Evolutionary conservation across 2,113 vertebrate species (phyloP), one percentile per base, ranked within the genome.

Genomic region (Limanda limanda): DNA sequence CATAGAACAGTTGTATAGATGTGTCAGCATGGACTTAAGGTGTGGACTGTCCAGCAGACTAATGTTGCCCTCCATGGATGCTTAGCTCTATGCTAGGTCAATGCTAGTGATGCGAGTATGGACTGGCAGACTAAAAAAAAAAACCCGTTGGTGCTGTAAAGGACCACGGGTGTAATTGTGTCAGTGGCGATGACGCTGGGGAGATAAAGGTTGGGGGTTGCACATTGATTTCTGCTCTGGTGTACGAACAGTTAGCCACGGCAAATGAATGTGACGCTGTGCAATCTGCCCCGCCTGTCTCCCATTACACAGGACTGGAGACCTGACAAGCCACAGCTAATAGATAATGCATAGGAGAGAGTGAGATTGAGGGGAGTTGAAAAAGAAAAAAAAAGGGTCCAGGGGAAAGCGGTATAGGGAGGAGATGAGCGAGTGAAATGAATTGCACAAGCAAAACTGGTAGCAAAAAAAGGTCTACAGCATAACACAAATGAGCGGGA

Each of bases 201-300:
- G 80, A 84, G 79, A 85, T 79, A 74, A 79, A 86, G 86, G 86
- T 82, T 78, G 69, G 79, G 70, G 77, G 52, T 61, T 85, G 83
- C 57, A 51, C 81, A 89, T 89, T 76, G 88, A 89, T 92, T 87
- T 86, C 71, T 81, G 25, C 81, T 68, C 79, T 52, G 63, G 78
- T 81, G 76, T 84, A 72, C 47, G 72, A 90, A 81, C 84, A 87
- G 85, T 90, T 90, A 91, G 80, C 87, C 85, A 55, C 74, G 5
- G 86, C 66, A 91, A 92, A 93, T 94, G 84, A 93, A 94, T 90
- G 89, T 71, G 87, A 84, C 51, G 65, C 84, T 57, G 59, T 52
- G 70, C 80, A 84, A 92, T 89, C 89, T 72, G 79, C 77, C 78
- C 78, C 15, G 52, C 82, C 80, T 86, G 90, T 91, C 91, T 93